phyloP scores from a whole-genome alignment of 2,113 vertebrate species.

The Sylvietta virens region DNA sequence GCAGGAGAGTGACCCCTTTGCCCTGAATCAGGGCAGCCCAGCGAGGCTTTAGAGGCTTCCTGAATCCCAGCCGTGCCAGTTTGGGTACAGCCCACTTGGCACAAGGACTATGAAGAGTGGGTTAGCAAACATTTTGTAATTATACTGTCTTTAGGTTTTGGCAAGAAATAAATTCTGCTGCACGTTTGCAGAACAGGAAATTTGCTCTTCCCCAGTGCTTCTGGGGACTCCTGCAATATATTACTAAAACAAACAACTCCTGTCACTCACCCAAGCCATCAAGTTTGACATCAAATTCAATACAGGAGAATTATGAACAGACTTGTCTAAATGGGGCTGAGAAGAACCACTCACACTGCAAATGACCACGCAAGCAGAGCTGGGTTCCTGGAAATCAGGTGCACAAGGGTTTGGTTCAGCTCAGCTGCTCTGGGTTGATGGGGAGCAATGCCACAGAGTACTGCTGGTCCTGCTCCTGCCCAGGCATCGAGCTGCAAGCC shows the following conservation, averaged over 20 bases:
- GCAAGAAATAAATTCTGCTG: background rate
- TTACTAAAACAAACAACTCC: background rate
- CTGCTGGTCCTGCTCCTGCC: background rate
- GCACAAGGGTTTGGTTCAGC: background rate
- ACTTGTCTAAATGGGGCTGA: background rate
- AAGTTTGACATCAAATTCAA: background rate
- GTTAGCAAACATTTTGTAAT: background rate
- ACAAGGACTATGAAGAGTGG: background rate
- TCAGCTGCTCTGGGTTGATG: background rate
- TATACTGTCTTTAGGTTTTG: background rate
- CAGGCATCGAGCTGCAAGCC: background rate
- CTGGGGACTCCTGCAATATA: background rate
- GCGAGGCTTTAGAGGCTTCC: background rate
- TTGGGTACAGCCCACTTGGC: background rate
- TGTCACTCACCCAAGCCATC: background rate
- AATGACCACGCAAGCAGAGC: background rate
- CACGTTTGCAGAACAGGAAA: background rate
- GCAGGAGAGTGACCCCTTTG: background rate
- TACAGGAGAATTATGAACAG: background rate
- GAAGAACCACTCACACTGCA: background rate
- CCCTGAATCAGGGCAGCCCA: background rate
- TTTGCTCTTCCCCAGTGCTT: background rate
- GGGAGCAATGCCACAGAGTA: rapidly evolving
- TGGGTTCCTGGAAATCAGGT: background rate
- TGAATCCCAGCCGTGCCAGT: background rate